phyloP scores from a whole-genome alignment of 2,113 vertebrate species.

The Tragelaphus buxtoni region DNA sequence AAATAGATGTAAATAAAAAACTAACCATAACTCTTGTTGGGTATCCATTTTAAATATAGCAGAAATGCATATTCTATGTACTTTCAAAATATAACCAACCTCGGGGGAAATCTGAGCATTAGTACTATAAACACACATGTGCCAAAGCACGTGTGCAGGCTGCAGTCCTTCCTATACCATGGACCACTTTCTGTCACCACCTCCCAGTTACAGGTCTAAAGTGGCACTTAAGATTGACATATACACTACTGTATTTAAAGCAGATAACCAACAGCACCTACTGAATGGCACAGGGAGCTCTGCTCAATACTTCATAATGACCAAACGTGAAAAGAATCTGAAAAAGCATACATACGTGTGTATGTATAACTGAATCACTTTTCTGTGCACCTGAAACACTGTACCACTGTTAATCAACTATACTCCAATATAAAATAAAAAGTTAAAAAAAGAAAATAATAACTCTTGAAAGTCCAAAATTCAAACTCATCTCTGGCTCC shows the following conservation, averaged over 20 bases:
- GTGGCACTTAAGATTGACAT: not conserved
- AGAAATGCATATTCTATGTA: not conserved
- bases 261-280: not conserved
- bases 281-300: not conserved
- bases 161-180: not conserved
- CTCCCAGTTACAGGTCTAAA: not conserved
- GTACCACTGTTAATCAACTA: not conserved
- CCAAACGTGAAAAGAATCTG: not conserved
- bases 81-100: not conserved
- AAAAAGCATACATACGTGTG: not conserved
- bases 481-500: not conserved
- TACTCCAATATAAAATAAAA: not conserved
- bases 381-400: not conserved
- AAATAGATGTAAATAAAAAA: not conserved
- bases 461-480: not conserved
- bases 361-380: not conserved
- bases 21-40: not conserved
- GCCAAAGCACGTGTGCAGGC: not conserved
- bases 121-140: not conserved
- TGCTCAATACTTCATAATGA: not conserved
- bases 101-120: not conserved
- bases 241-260: not conserved
- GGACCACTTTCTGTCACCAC: not conserved
- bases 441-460: not conserved
- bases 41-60: not conserved